Evolutionary conservation across 1,140 invertebrate genomes (phyloP).

Genomic region (Ceratosolen solmsi): DNA sequence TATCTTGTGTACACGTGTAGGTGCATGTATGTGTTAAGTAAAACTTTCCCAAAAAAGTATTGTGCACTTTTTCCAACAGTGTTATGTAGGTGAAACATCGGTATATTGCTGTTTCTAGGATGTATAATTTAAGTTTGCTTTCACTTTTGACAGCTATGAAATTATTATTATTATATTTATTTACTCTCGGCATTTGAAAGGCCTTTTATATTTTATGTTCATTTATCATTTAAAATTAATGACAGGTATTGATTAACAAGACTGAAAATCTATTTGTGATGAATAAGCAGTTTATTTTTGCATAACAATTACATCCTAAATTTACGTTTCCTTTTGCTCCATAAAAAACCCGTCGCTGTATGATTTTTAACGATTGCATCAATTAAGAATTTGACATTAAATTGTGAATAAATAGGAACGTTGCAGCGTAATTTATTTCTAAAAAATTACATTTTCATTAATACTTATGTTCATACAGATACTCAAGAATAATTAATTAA

Average conservation of each 20-base stretch:
- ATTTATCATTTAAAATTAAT: constrained; percentile 44
- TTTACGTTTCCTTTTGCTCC: not conserved
- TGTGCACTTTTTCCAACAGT: not conserved
- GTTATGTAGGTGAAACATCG: constrained; percentile 15
- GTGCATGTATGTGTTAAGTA: too few relatives aligned
- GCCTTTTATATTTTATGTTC: constrained; percentile 22
- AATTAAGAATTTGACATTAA: constrained; percentile 35
- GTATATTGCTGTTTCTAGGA: not conserved
- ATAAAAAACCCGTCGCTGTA: constrained; percentile 24
- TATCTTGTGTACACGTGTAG: not conserved
- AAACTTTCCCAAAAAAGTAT: not conserved
- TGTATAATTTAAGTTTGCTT: constrained; percentile 39
- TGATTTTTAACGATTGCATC: constrained; percentile 26
- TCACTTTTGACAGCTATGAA: constrained; percentile 41
- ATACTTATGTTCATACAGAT: constrained; percentile 11
- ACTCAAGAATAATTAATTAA: constrained; percentile 18
- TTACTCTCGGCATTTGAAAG: not conserved
- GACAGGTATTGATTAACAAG: constrained; percentile 47
- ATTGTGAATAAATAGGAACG: constrained; percentile 50
- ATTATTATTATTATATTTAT: constrained; percentile 26
- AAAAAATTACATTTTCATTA: not conserved
- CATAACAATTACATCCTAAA: constrained; percentile 28
- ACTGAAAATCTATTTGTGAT: constrained; percentile 49
- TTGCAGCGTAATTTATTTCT: not conserved
- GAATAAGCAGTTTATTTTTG: constrained; percentile 33